phyloP scores from a whole-genome alignment of 2,888 invertebrate species.

The Ormyrus pomaceus region DNA sequence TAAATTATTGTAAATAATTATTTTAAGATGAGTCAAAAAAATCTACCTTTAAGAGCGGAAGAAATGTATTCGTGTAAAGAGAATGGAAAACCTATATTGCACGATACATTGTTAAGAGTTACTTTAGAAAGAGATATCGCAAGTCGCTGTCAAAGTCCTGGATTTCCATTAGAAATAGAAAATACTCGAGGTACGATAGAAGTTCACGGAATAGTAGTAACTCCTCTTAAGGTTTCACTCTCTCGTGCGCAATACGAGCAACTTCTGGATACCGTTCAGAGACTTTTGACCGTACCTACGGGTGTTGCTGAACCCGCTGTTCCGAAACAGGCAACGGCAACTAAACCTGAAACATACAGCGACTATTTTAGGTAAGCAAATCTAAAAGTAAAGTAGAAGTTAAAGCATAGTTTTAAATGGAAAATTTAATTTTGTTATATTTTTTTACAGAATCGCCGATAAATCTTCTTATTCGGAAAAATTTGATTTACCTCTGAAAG shows the following conservation, averaged over 20 bases:
- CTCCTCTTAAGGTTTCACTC: conserved; percentile 89
- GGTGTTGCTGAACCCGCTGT: conserved; percentile 69
- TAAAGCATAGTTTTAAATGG: neutral
- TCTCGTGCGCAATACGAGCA: conserved; percentile 94
- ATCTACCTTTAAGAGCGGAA: conserved; percentile 79
- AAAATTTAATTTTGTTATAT: neutral
- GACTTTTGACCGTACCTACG: conserved; percentile 70
- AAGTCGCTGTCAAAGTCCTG: conserved; percentile 62
- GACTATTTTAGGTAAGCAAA: neutral
- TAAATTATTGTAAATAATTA: conserved; percentile 1
- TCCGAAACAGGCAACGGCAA: conserved; percentile 63
- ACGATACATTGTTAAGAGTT: conserved; percentile 90
- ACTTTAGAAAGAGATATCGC: conserved; percentile 77
- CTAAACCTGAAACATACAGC: conserved; percentile 66
- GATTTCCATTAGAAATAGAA: conserved; percentile 63
- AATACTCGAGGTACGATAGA: conserved; percentile 67
- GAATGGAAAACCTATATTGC: conserved; percentile 90
- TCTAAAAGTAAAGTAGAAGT: too few relatives aligned
- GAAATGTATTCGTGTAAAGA: conserved; percentile 85
- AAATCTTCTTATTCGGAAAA: conserved; percentile 65
- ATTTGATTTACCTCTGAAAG: conserved; percentile 74
- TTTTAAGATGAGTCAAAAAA: conserved; percentile 62
- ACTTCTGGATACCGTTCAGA: conserved; percentile 83
- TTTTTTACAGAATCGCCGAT: conserved; percentile 57
- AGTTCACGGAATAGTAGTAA: conserved; percentile 84